Percentiles rank a stretch among this genome's conserved stretches.
Evolutionary conservation across 2,888 invertebrate genomes (phyloP).

Genomic region (Antitype chi): DNA sequence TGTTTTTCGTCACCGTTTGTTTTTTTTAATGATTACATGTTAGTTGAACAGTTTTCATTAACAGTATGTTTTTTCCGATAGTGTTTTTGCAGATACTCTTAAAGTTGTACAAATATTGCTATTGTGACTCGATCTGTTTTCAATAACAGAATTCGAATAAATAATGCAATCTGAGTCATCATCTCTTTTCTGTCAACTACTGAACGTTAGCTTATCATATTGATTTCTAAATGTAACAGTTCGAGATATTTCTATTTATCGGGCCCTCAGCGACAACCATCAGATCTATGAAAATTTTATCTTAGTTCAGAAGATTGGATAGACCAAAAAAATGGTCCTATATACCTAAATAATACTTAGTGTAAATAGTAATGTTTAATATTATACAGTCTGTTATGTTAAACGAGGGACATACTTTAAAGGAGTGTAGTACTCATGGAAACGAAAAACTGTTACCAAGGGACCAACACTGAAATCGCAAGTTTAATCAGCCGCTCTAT

Average conservation of each 20-base stretch:
- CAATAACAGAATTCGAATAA: background rate
- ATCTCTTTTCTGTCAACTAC: background rate
- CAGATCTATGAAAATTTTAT: too few species aligned
- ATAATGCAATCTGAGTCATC: too few species aligned
- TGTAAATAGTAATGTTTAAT: too few species aligned
- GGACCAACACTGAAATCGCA: too few species aligned
- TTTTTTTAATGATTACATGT: background rate
- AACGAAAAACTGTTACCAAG: too few species aligned
- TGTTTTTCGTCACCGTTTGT: background rate
- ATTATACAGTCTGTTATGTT: too few species aligned
- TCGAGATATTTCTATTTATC: background rate
- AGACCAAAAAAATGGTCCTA: too few species aligned
- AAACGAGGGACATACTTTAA: too few species aligned
- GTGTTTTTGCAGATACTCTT: background rate
- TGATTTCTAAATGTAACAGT: background rate
- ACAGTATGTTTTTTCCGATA: background rate
- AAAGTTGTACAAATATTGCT: background rate
- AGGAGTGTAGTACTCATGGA: too few species aligned
- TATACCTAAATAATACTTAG: too few species aligned
- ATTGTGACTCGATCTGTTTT: background rate
- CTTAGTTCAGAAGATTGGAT: background rate
- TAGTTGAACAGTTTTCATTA: background rate
- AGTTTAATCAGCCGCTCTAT: too few species aligned
- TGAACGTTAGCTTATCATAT: too few species aligned
- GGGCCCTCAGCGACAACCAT: background rate